A percentile compares a stretch with the other conserved stretches of the same genome.
Evolutionary conservation across 2,113 vertebrate species (phyloP).

Genomic region (Zosterops japonicus): DNA sequence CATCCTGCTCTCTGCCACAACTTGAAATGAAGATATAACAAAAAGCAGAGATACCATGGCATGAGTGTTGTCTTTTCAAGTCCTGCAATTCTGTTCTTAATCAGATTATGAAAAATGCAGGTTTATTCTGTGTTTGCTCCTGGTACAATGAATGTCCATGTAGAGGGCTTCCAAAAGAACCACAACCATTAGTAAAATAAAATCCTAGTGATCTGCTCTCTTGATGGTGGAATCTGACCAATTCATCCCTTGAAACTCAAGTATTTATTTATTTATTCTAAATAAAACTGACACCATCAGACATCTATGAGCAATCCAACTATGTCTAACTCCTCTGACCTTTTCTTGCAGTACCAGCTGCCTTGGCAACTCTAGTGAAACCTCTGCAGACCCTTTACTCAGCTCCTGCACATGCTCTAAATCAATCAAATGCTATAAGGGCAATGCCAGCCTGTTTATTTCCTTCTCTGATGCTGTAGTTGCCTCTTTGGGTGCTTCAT

Average conservation of each 20-base stretch:
- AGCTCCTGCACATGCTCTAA: slow-evolving; percentile 26
- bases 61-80: background rate
- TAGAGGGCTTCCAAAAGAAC: background rate
- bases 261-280: slow-evolving; percentile 34
- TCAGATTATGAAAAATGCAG: background rate
- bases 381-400: slow-evolving; percentile 36
- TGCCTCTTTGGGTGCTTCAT: slow-evolving; percentile 1
- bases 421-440: slow-evolving; percentile 62
- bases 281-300: slow-evolving; percentile 16
- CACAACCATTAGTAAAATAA: background rate
- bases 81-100: background rate
- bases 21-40: background rate
- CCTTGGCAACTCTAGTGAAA: slow-evolving; percentile 10
- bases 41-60: background rate
- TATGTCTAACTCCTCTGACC: slow-evolving; percentile 36
- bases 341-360: slow-evolving; percentile 35
- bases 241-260: background rate
- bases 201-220: rapidly evolving
- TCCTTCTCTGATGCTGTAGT: background rate
- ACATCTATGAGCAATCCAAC: slow-evolving; percentile 23
- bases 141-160: background rate
- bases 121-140: background rate
- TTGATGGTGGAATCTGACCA: background rate
- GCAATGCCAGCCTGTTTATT: slow-evolving; percentile 50
- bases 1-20: background rate